These are phyloP conservation scores for Callimorpha dominula DNA, from an alignment of 2,888 invertebrate genomes.

Conservation along the genomic window DNA sequence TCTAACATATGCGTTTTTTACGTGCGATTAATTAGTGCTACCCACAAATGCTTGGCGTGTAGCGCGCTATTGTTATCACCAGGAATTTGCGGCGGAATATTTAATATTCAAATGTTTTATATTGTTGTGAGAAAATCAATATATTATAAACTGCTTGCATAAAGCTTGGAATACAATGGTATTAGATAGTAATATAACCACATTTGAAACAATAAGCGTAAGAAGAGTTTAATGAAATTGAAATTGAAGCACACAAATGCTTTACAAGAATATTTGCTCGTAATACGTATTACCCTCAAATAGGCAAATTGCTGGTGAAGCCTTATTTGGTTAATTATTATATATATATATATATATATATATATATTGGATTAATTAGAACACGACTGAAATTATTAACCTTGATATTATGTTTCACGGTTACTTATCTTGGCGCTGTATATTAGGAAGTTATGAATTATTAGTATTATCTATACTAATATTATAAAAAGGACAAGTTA, in stretches of 20 bases:
- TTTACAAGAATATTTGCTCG: slow-evolving; percentile 27
- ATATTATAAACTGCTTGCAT: background rate
- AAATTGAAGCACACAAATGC: slow-evolving; percentile 10
- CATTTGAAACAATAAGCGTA: background rate
- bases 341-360: too few species aligned
- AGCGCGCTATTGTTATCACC: too few species aligned
- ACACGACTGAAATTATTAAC: slow-evolving; percentile 22
- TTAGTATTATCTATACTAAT: too few species aligned
- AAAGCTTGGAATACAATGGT: background rate
- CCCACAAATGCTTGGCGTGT: too few species aligned
- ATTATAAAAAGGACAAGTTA: too few species aligned
- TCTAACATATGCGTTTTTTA: too few species aligned
- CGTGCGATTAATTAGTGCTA: too few species aligned
- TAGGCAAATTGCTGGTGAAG: slow-evolving; percentile 16
- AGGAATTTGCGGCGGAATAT: too few species aligned
- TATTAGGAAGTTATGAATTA: slow-evolving; percentile 16
- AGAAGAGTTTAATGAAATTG: slow-evolving; percentile 6
- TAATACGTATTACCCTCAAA: slow-evolving; percentile 18
- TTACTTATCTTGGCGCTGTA: slow-evolving; percentile 11
- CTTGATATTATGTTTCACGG: slow-evolving; percentile 18
- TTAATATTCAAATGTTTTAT: background rate
- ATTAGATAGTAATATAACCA: background rate
- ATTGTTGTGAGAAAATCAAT: background rate
- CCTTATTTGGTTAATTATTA: slow-evolving; percentile 20
- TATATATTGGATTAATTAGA: slow-evolving; percentile 40